Conservation (phyloP, 2,797 vertebrate species). For the Sebastes oblongus region DNA sequence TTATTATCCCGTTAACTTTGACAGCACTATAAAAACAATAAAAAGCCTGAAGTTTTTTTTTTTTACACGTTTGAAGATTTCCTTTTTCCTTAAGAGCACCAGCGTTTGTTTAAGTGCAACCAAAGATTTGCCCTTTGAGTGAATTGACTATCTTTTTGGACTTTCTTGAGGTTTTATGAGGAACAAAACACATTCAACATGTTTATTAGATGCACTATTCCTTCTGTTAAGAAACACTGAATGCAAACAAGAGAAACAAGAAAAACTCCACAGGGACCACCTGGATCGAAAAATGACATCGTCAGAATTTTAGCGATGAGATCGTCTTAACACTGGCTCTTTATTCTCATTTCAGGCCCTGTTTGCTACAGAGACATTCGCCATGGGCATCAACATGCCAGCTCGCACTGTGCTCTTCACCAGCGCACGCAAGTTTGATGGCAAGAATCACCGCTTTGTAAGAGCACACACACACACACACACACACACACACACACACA, state of each 20-base stretch:
- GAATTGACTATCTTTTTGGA: neutral
- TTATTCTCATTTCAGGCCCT: conserved; percentile 84
- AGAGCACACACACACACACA: conserved; percentile 44
- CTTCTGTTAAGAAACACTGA: neutral
- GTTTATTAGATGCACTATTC: neutral
- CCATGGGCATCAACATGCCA: conserved; percentile 99
- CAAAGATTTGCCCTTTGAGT: neutral
- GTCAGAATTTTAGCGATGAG: neutral
- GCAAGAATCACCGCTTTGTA: conserved; percentile 98
- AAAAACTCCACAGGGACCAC: neutral
- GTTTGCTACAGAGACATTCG: conserved; percentile 97
- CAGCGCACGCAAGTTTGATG: conserved; percentile 95
- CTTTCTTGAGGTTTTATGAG: neutral
- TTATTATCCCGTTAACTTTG: no score
- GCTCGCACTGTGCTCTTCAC: conserved; percentile 98
- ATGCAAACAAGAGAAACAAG: neutral
- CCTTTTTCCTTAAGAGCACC: neutral
- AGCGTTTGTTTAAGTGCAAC: neutral
- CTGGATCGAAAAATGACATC: neutral
- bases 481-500: neutral
- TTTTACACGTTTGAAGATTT: neutral
- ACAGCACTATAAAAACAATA: no score
- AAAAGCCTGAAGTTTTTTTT: neutral
- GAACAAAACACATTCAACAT: neutral
- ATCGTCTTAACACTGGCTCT: neutral